These are phyloP conservation scores for Oncopeltus fasciatus DNA, from an alignment of 1,140 invertebrate genomes.

Conservation along the genomic window DNA sequence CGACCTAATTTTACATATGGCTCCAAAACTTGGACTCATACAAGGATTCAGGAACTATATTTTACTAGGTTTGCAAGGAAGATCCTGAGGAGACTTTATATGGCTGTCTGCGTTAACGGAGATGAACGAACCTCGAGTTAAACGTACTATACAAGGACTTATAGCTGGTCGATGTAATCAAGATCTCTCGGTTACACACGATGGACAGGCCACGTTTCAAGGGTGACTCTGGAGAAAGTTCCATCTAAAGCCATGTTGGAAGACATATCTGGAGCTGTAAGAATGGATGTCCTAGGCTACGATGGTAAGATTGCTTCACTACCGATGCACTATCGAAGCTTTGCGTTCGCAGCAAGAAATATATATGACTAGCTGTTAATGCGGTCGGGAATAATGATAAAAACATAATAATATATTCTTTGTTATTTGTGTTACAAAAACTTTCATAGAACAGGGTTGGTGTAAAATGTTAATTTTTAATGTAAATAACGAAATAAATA, in stretches of 20 bases:
- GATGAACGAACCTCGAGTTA: not conserved
- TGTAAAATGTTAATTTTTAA: no score
- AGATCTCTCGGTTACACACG: not conserved
- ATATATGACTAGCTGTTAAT: no score
- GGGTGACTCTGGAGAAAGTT: not conserved
- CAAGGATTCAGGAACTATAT: not conserved
- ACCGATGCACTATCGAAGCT: not conserved
- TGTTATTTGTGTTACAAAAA: no score
- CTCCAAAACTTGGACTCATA: not conserved
- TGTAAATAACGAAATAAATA: no score
- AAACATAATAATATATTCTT: no score
- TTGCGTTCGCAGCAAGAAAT: not conserved
- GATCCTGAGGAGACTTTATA: not conserved
- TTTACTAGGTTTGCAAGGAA: not conserved
- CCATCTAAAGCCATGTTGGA: not conserved
- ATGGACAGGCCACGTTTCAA: not conserved
- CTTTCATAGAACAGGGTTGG: no score
- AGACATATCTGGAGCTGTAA: not conserved
- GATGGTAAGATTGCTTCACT: not conserved
- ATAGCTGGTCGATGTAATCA: not conserved
- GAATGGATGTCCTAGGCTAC: not conserved
- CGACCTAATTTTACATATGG: not conserved
- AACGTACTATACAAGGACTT: not conserved
- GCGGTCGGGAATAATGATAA: no score
- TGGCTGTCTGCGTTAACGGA: not conserved